phyloP scores from a whole-genome alignment of 2,888 invertebrate species.

The Gortyna flavago region DNA sequence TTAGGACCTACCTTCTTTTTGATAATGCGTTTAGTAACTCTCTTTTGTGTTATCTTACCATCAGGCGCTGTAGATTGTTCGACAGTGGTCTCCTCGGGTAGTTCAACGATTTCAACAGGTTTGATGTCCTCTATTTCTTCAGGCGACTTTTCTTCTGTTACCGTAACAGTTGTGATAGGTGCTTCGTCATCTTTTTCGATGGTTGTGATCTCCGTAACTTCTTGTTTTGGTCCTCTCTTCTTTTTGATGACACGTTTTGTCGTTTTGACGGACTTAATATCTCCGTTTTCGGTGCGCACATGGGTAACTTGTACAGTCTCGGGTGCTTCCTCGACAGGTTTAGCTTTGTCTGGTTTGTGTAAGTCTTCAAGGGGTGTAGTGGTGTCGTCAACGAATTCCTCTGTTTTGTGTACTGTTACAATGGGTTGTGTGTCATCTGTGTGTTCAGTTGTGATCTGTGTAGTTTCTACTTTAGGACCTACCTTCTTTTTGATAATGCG shows the following conservation, averaged over 20 bases:
- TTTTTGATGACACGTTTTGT: not conserved
- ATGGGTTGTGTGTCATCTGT: no score
- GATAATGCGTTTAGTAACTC: conserved; percentile 74
- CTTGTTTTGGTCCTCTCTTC: not conserved
- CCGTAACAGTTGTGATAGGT: not conserved
- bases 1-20: conserved; percentile 80
- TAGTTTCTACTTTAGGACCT: no score
- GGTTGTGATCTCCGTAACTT: not conserved
- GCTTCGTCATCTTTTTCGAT: not conserved
- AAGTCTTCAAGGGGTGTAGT: no score
- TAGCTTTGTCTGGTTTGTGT: no score
- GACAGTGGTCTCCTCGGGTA: not conserved
- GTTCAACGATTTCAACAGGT: not conserved
- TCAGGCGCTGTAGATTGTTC: not conserved
- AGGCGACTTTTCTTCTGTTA: not conserved
- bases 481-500: not conserved
- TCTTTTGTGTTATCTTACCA: not conserved
- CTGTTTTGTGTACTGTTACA: no score
- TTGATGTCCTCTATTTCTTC: no score
- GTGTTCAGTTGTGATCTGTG: no score
- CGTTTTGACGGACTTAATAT: no score
- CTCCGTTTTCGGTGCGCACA: no score
- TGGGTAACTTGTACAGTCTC: no score
- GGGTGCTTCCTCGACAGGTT: no score
- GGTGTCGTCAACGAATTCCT: no score